These are phyloP conservation scores for Pristionchus arcanus DNA, from an alignment of 2,888 invertebrate species.

Conservation along the genomic window DNA sequence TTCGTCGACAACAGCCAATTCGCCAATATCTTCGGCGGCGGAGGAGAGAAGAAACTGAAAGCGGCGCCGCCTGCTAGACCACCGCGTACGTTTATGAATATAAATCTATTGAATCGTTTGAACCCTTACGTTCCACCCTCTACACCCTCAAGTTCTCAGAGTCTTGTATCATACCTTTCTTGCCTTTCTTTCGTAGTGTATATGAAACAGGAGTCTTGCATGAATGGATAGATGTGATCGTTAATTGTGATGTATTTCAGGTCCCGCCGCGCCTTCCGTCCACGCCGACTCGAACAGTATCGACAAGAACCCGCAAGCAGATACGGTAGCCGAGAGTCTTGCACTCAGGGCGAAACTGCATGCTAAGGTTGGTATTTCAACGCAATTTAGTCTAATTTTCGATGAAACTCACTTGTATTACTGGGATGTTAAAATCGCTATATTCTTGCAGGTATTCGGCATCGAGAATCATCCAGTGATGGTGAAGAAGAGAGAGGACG, in stretches of 20 bases:
- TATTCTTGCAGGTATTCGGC: slow-evolving; percentile 43
- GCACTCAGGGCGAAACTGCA: slow-evolving; percentile 72
- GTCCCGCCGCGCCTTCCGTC: slow-evolving; percentile 60
- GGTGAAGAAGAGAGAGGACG: slow-evolving; percentile 47
- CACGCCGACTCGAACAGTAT: slow-evolving; percentile 50
- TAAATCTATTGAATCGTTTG: too few species aligned
- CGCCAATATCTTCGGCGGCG: slow-evolving; percentile 91
- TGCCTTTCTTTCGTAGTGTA: too few species aligned
- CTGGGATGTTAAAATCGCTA: not conserved
- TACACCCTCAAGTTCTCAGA: not conserved
- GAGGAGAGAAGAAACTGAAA: slow-evolving; percentile 88
- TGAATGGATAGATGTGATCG: too few species aligned
- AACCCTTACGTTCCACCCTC: too few species aligned
- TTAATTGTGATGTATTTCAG: not conserved
- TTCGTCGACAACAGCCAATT: slow-evolving; percentile 88
- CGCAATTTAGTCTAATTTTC: too few species aligned
- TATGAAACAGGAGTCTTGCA: too few species aligned
- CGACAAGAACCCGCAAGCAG: slow-evolving; percentile 53
- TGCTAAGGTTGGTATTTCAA: slow-evolving; percentile 65
- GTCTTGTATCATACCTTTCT: too few species aligned
- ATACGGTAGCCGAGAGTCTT: slow-evolving; percentile 56
- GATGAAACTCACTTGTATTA: too few species aligned
- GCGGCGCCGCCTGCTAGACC: slow-evolving; percentile 69
- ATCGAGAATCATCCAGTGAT: slow-evolving; percentile 56
- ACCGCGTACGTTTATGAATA: slow-evolving; percentile 71